Conservation (phyloP, 2,888 invertebrate genomes). For the Nasonia oneida region DNA sequence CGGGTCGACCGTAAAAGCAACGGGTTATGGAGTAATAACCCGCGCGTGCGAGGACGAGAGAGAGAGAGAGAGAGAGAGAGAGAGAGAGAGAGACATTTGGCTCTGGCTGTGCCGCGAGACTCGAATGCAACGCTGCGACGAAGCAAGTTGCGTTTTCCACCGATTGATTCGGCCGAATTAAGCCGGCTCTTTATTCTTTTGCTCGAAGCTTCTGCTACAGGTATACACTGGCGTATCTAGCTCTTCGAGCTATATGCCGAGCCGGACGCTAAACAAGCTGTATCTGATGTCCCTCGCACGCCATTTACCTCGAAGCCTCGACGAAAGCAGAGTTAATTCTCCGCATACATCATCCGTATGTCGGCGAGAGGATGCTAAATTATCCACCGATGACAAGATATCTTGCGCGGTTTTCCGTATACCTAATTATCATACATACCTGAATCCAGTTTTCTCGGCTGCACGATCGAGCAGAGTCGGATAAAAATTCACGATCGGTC, state of each 20-base stretch:
- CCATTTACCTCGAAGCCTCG: too few species aligned
- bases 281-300: too few species aligned
- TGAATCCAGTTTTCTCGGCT: not conserved
- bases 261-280: too few species aligned
- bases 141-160: too few species aligned
- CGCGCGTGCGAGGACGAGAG: not conserved
- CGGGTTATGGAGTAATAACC: constrained; percentile 71
- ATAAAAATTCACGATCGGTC: not conserved
- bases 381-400: constrained; percentile 16
- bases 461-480: not conserved
- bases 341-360: constrained; percentile 30
- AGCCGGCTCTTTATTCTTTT: too few species aligned
- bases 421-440: not conserved
- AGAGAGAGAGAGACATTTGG: not conserved
- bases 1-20: constrained; percentile 68
- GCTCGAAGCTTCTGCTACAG: too few species aligned
- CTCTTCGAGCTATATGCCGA: too few species aligned
- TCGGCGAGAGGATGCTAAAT: constrained; percentile 42
- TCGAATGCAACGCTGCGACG: not conserved
- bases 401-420: not conserved
- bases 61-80: not conserved
- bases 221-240: too few species aligned
- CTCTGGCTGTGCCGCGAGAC: not conserved
- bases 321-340: constrained; percentile 31
- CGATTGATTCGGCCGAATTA: too few species aligned